These are phyloP conservation scores for Bombus sibiricus DNA, from an alignment of 1,140 invertebrate species.

Conservation along the genomic window DNA sequence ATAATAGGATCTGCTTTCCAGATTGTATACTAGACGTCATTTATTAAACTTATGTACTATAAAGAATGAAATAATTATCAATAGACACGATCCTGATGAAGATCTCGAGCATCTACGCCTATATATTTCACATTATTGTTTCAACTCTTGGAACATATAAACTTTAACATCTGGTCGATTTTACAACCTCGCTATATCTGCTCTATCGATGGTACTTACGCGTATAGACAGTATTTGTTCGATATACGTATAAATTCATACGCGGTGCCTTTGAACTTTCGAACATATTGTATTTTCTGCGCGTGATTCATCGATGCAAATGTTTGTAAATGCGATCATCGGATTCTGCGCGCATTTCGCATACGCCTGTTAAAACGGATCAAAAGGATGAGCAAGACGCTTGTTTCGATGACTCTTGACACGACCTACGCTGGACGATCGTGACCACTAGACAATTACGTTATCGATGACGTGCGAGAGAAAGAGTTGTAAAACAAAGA, in stretches of 20 bases:
- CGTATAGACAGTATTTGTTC: not conserved
- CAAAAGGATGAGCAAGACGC: not conserved
- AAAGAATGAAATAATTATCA: not conserved
- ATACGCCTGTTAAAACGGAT: not conserved
- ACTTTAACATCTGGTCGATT: not conserved
- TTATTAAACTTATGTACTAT: no score
- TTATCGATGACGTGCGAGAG: not conserved
- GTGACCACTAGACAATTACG: not conserved
- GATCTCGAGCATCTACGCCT: not conserved
- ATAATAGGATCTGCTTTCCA: not conserved
- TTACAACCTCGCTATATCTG: not conserved
- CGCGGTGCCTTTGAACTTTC: not conserved
- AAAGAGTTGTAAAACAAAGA: no score
- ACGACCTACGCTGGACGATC: not conserved
- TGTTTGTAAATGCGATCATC: constrained; percentile 6
- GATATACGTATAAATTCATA: not conserved
- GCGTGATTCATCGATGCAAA: constrained; percentile 5
- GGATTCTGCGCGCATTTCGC: not conserved
- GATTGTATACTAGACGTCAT: not conserved
- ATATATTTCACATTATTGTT: not conserved
- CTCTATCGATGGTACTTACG: not conserved
- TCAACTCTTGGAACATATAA: not conserved
- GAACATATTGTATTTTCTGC: not conserved
- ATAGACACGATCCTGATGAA: not conserved
- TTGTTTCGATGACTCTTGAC: not conserved